Conservation (phyloP, 2,888 invertebrate genomes). For the Augiades crinisus region DNA sequence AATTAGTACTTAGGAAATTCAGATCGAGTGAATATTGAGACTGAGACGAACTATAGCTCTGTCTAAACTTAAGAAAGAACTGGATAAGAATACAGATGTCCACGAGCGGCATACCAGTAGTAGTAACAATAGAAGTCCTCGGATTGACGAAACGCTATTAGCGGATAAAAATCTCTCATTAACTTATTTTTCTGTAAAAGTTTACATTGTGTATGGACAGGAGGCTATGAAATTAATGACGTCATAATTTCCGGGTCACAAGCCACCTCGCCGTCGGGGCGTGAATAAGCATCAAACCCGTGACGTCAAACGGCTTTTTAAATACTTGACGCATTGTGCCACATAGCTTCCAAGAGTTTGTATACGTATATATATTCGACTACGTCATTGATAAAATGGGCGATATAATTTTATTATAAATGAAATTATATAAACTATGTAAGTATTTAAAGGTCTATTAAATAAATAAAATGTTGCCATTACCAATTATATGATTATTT, state of each 20-base stretch:
- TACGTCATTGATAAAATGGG: not conserved
- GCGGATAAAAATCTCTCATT: slow-evolving; percentile 2
- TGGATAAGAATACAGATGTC: no score
- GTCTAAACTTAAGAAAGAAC: no score
- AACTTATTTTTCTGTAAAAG: slow-evolving; percentile 25
- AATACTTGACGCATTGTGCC: slow-evolving; percentile 31
- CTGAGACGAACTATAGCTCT: no score
- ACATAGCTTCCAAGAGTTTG: slow-evolving; percentile 24
- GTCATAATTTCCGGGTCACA: slow-evolving; percentile 69
- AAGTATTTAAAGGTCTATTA: no score
- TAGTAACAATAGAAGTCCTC: no score
- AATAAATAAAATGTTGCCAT: no score
- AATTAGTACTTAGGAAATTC: slow-evolving; percentile 7
- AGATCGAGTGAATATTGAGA: not conserved
- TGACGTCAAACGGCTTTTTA: slow-evolving; percentile 39
- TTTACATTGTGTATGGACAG: slow-evolving; percentile 21
- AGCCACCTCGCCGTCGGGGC: slow-evolving; percentile 49
- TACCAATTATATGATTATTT: no score
- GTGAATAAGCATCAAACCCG: slow-evolving; percentile 49
- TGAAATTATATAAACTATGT: no score
- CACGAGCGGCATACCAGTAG: no score
- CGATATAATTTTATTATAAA: no score
- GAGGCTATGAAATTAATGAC: slow-evolving; percentile 66
- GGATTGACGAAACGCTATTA: not conserved
- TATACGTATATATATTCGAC: not conserved